Percentiles rank a stretch among this genome's conserved stretches.
Evolutionary conservation across 1,140 invertebrate species (phyloP).

Genomic region (Armadillidium nasatum): DNA sequence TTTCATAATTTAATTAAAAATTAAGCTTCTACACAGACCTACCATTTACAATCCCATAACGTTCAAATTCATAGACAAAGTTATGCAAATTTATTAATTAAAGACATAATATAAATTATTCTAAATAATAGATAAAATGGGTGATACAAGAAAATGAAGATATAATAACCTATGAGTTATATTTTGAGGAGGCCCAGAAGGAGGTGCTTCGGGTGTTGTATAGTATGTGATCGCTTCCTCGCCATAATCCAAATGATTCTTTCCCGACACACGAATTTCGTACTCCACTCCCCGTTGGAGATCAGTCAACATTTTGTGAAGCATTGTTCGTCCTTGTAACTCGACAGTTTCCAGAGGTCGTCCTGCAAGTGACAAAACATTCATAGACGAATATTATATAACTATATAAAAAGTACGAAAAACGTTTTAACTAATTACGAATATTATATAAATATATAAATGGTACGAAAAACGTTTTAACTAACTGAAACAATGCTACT

Average conservation of each 20-base stretch:
- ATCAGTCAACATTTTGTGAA: constrained; percentile 58
- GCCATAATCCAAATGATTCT: constrained; percentile 86
- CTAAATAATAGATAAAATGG: no score
- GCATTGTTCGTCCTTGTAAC: constrained; percentile 54
- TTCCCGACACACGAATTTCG: constrained; percentile 87
- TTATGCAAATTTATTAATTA: no score
- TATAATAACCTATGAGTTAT: constrained; percentile 57
- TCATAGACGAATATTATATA: neutral
- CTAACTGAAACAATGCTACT: neutral
- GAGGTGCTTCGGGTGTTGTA: constrained; percentile 83
- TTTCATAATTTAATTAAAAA: no score
- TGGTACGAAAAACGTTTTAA: no score
- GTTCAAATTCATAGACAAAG: no score
- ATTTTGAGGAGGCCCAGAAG: constrained; percentile 75
- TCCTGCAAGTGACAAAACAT: constrained; percentile 19
- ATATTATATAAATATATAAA: no score
- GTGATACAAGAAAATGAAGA: no score
- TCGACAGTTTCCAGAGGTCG: constrained; percentile 62
- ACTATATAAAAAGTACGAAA: no score
- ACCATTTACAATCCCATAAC: no score
- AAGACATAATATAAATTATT: no score
- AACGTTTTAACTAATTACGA: no score
- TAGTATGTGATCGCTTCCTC: constrained; percentile 85
- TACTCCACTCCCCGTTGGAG: constrained; percentile 85
- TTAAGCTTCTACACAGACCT: no score